Base-by-base conservation (phyloP, 2,888 invertebrate species). In the Lydus trimaculatus region DNA sequence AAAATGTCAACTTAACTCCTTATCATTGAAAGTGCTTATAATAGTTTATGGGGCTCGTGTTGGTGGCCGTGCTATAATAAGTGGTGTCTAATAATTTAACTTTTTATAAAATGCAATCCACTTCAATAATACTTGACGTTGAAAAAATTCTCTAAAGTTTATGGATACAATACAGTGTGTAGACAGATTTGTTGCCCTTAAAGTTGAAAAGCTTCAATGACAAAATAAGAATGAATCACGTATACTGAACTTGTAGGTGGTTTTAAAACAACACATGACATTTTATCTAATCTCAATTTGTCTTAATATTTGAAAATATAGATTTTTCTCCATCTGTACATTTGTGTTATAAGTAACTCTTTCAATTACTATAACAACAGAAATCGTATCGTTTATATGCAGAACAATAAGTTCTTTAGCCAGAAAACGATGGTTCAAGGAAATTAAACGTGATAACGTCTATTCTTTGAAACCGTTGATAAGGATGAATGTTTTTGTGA, bases 101-200 rank as follows among this genome's bases (percentile, higher is more conserved):
- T 23, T 52, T 23, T 17, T 17, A 2, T 17, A 23, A 52, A 52
- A 52, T 11, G 48, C 48, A 52, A 11, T 20, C 48, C 48, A 52
- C 48, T 52, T 52, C 52, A 23, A 52, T 52, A 4, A 23, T 52
- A 52, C 52, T 52, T 52, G 52, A 52, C 11, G 11, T 23, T 43
- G 4, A 43, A 43, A 17, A n/a, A 39, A 20, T 52, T 52, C 6
- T 13, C 52, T 4, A 52, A 23, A 52, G 48, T 20, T 17, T 2
- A 20, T 17, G n/a, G 15, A 48, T 20, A 17, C 43, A 48, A 48
- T 48, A 20, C 20, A 48, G 52, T 52, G 52, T 52, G 52, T 13
- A 52, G 52, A 52, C 52, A 52, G 52, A 52, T 52, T 52, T 52
- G 52, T 48, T 9, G 28, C 33, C n/a, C n/a, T n/a, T n/a, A n/a